A percentile compares a stretch with the other conserved stretches of the same genome.
phyloP scores from a whole-genome alignment of 2,113 vertebrate species.

The Sorex fumeus region DNA sequence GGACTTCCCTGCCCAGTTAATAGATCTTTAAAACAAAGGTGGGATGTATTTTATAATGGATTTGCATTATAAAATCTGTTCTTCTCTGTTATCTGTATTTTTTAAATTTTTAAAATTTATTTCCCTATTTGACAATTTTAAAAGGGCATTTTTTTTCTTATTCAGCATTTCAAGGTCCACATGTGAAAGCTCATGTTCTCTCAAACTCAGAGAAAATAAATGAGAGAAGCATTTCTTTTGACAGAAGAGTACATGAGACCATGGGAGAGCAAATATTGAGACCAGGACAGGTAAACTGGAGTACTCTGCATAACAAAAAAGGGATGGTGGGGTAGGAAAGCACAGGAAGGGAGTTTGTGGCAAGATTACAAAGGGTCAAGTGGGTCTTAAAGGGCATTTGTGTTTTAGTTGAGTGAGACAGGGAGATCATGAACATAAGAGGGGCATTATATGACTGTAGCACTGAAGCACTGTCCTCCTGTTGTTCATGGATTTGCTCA shows the following conservation, averaged over 20 bases:
- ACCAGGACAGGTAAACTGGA: neutral
- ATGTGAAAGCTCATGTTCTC: neutral
- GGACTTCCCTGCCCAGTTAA: neutral
- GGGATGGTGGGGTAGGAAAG: neutral
- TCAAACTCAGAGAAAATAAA: neutral
- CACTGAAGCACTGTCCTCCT: no score
- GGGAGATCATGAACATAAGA: neutral
- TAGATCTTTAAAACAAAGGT: neutral
- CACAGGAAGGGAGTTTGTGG: neutral
- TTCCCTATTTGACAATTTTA: neutral
- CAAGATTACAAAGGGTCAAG: neutral
- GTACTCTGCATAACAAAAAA: neutral
- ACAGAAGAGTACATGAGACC: neutral
- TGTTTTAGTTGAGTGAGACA: neutral
- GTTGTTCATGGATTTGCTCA: no score
- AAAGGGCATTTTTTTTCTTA: neutral
- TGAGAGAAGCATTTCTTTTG: neutral
- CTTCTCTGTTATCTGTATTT: neutral
- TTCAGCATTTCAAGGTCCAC: neutral
- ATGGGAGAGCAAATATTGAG: neutral
- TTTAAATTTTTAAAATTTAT: neutral
- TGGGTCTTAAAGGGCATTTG: neutral
- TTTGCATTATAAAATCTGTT: neutral
- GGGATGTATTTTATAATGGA: neutral
- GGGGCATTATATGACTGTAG: neutral